These are phyloP conservation scores for Idris sp. DNA, from an alignment of 1,140 invertebrate species.

Conservation along the genomic window DNA sequence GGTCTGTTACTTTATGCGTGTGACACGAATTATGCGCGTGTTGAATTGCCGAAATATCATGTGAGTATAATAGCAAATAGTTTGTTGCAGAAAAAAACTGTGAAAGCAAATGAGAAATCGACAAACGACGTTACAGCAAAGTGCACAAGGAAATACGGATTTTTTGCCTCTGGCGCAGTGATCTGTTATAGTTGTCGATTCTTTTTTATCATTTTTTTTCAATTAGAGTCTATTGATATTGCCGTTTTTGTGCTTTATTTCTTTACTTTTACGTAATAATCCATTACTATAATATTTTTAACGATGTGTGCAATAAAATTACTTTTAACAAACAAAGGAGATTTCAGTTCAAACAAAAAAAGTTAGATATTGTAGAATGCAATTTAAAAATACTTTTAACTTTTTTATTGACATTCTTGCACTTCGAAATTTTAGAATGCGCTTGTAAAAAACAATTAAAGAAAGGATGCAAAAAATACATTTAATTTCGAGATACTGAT, in stretches of 20 bases:
- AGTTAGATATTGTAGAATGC: constrained; percentile 28
- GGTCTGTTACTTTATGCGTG: constrained; percentile 57
- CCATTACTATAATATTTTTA: too few relatives aligned
- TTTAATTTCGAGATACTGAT: too few relatives aligned
- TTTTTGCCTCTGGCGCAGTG: constrained; percentile 36
- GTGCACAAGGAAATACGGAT: constrained; percentile 43
- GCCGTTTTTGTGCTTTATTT: constrained; percentile 34
- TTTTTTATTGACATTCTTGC: constrained; percentile 34
- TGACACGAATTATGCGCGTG: constrained; percentile 42
- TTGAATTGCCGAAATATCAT: constrained; percentile 38
- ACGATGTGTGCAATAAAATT: too few relatives aligned
- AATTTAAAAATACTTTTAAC: constrained; percentile 27
- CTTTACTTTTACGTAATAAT: constrained; percentile 26
- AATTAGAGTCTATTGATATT: too few relatives aligned
- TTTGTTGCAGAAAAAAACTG: too few relatives aligned
- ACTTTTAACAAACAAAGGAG: too few relatives aligned
- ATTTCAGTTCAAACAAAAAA: too few relatives aligned
- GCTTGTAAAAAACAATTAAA: constrained; percentile 18
- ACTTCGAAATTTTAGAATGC: constrained; percentile 12
- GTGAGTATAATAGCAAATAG: too few relatives aligned
- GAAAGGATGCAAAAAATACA: too few relatives aligned
- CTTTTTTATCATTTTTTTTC: too few relatives aligned
- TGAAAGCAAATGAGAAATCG: constrained; percentile 58
- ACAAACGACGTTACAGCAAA: constrained; percentile 41
- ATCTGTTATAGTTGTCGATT: constrained; percentile 30